phyloP scores from a whole-genome alignment of 2,113 vertebrate species.

The Dasyurus viverrinus region DNA sequence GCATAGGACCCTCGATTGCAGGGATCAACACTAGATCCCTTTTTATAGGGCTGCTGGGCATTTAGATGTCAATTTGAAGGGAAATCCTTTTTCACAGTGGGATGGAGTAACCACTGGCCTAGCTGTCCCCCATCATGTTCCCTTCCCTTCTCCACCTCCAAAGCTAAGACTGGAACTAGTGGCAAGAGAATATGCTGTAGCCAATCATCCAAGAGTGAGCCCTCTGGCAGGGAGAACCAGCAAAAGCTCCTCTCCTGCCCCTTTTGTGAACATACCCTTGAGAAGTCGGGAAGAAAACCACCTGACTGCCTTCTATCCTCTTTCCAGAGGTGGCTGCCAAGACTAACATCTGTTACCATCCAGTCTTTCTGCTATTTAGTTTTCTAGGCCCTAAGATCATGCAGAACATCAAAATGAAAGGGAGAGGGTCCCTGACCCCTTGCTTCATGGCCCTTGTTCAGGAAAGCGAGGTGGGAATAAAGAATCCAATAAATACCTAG shows the following conservation, averaged over 20 bases:
- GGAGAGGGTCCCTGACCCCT: background rate
- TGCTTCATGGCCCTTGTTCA: constrained; percentile 48
- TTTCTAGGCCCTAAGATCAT: background rate
- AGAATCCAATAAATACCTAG: background rate
- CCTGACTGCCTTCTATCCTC: background rate
- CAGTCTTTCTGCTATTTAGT: background rate
- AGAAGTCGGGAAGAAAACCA: background rate
- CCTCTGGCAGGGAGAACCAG: background rate
- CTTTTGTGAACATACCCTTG: constrained; percentile 64
- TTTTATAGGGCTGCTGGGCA: background rate
- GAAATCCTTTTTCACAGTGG: background rate
- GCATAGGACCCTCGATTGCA: background rate
- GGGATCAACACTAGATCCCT: background rate
- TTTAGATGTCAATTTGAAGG: background rate
- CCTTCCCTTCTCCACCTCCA: background rate
- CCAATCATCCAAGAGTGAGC: background rate
- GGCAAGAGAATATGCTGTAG: background rate
- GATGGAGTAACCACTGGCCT: background rate
- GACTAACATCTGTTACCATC: constrained; percentile 1
- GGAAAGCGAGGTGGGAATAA: background rate
- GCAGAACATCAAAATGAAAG: background rate
- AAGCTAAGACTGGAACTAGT: background rate
- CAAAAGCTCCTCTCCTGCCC: constrained; percentile 5
- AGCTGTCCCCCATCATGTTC: background rate
- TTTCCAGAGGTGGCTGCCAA: background rate